Percentiles rank a stretch among this genome's conserved stretches.
phyloP scores from a whole-genome alignment of 2,888 invertebrate genomes.

The Pollenia angustigena region DNA sequence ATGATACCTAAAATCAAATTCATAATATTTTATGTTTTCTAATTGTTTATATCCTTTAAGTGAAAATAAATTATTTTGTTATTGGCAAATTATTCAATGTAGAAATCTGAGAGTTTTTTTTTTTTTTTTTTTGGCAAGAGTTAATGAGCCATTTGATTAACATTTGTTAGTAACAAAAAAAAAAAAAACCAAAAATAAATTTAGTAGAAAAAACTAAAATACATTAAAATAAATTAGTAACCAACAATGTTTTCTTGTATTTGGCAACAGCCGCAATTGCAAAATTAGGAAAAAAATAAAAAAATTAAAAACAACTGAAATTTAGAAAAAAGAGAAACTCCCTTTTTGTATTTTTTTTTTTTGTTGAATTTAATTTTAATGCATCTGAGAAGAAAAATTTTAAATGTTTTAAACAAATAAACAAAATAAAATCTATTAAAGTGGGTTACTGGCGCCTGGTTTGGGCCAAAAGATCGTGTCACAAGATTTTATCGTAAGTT shows the following conservation, averaged over 20 bases:
- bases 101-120: background rate
- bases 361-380: constrained; percentile 17
- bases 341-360: constrained; percentile 38
- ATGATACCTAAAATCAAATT: constrained; percentile 27
- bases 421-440: constrained; percentile 50
- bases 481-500: constrained; percentile 69
- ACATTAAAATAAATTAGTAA: constrained; percentile 47
- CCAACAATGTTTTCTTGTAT: constrained; percentile 18
- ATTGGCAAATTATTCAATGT: background rate
- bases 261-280: constrained; percentile 17
- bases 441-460: constrained; percentile 70
- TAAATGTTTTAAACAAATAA: constrained; percentile 42
- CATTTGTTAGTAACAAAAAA: background rate
- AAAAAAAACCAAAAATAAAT: background rate
- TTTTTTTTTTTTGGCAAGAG: background rate
- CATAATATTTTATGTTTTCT: constrained; percentile 24
- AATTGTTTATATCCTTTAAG: constrained; percentile 16
- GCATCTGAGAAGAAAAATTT: constrained; percentile 33
- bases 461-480: constrained; percentile 71
- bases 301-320: background rate
- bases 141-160: constrained; percentile 23
- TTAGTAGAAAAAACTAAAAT: background rate
- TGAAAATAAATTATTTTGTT: constrained; percentile 5
- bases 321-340: constrained; percentile 56
- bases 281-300: background rate